These are phyloP conservation scores for Cheilosia impressa DNA, from an alignment of 2,888 invertebrate genomes.

Conservation along the genomic window DNA sequence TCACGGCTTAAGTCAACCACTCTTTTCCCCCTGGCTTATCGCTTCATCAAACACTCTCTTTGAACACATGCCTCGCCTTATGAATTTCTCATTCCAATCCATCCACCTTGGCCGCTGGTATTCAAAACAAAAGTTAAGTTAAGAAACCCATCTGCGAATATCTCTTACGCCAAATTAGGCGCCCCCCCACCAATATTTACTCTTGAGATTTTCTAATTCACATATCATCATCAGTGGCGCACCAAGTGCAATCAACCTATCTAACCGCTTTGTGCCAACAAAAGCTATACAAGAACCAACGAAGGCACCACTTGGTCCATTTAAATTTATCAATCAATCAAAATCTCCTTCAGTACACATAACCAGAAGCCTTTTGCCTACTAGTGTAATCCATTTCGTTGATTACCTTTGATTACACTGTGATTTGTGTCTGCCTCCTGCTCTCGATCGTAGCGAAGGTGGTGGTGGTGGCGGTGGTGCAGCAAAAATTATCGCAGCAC, in stretches of 20 bases:
- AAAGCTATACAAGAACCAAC: conserved; percentile 9
- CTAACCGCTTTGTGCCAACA: conserved; percentile 3
- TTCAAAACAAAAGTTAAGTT: not conserved
- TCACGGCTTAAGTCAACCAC: not conserved
- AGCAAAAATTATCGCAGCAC: conserved; percentile 59
- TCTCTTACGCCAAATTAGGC: conserved; percentile 29
- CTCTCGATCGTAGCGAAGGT: conserved; percentile 18
- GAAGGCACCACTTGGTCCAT: conserved; percentile 53
- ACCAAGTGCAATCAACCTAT: conserved; percentile 38
- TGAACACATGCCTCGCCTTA: conserved; percentile 9
- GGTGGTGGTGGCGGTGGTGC: conserved; percentile 36
- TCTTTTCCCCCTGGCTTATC: not conserved
- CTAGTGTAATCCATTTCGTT: conserved; percentile 76
- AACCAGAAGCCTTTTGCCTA: conserved; percentile 75
- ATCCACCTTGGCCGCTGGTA: not conserved
- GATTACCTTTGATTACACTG: conserved; percentile 77
- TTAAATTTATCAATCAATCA: conserved; percentile 76
- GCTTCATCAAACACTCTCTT: not conserved
- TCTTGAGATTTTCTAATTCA: conserved; percentile 65
- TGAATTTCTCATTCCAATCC: conserved; percentile 10
- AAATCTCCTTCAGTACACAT: conserved; percentile 73
- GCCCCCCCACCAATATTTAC: conserved; percentile 53
- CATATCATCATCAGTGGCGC: conserved; percentile 70
- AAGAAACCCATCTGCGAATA: not conserved
- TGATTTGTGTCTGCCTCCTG: conserved; percentile 76